Evolutionary conservation across 1,140 invertebrate genomes (phyloP).

Genomic region (Pristionchus pacificus): DNA sequence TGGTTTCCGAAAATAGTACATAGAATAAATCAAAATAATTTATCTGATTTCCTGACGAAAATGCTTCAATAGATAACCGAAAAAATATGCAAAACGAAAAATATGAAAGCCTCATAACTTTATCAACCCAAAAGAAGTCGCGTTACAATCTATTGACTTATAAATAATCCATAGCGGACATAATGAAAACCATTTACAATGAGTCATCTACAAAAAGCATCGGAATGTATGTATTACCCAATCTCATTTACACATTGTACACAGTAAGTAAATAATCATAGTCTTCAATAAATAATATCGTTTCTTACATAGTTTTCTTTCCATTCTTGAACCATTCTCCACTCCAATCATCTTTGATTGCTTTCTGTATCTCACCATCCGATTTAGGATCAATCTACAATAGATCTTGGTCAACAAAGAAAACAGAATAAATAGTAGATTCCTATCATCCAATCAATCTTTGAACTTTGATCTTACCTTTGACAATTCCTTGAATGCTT

Average conservation of each 20-base stretch:
- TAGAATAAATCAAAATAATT: too few relatives aligned
- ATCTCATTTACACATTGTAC: not conserved
- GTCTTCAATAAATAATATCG: too few relatives aligned
- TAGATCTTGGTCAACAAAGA: too few relatives aligned
- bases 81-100: too few relatives aligned
- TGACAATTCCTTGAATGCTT: conserved; percentile 82
- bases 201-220: not conserved
- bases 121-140: conserved; percentile 25
- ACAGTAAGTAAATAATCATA: not conserved
- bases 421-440: too few relatives aligned
- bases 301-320: not conserved
- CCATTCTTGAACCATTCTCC: conserved; percentile 32
- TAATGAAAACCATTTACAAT: not conserved
- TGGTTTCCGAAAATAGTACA: too few relatives aligned
- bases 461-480: too few relatives aligned
- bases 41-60: too few relatives aligned
- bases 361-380: conserved; percentile 73
- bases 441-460: too few relatives aligned
- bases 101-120: too few relatives aligned
- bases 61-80: too few relatives aligned
- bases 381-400: conserved; percentile 74
- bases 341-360: conserved; percentile 64
- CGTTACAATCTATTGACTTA: not conserved
- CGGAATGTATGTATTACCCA: not conserved
- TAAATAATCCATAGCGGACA: not conserved